phyloP scores from a whole-genome alignment of 2,113 vertebrate genomes.

The Mesembrinibis cayennensis region DNA sequence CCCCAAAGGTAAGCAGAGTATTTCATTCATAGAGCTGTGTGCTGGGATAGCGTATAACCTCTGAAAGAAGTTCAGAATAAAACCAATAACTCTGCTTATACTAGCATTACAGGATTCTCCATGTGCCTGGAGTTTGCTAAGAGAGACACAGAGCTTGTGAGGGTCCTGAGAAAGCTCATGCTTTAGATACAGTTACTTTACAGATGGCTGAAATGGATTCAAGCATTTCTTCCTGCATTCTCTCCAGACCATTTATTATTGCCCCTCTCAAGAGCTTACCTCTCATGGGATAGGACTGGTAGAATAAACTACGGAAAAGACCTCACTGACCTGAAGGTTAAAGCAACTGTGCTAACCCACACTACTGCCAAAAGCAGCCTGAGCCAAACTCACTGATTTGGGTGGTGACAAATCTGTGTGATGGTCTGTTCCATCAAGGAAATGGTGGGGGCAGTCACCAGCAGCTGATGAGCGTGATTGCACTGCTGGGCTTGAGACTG shows the following conservation, averaged over 20 bases:
- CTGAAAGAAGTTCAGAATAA: background rate
- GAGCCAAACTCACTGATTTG: background rate
- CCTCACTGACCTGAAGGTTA: background rate
- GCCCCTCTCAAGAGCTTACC: background rate
- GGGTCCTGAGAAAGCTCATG: background rate
- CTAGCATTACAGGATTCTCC: background rate
- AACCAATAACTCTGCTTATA: background rate
- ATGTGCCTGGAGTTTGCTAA: background rate
- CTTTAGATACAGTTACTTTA: background rate
- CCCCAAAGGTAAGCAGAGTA: background rate
- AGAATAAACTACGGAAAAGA: background rate
- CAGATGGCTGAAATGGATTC: background rate
- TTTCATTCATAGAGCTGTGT: background rate
- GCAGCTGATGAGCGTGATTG: background rate
- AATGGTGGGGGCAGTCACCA: background rate
- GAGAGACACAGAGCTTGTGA: background rate
- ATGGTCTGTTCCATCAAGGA: background rate
- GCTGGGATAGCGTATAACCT: background rate
- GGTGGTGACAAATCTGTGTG: background rate
- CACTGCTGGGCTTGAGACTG: background rate
- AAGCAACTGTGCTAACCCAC: background rate
- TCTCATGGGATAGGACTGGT: background rate
- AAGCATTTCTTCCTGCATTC: background rate
- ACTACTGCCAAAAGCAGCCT: background rate
- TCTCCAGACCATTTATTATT: background rate